Evolutionary conservation across 1,140 invertebrate species (phyloP), one percentile per base, ranked within the genome.

Genomic region (Colletes gigas): DNA sequence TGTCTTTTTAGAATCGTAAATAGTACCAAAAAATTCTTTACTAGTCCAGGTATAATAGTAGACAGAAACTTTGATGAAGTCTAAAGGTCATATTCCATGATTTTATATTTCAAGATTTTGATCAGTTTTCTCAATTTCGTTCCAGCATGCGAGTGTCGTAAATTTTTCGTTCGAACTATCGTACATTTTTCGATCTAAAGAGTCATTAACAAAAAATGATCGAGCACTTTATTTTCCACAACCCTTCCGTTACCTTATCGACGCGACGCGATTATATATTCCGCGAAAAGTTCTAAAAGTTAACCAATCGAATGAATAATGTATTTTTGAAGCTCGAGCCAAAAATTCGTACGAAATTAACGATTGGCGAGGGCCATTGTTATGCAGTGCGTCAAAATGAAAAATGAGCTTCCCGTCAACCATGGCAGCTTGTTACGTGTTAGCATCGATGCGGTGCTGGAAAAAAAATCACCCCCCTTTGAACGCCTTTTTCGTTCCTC

Each of bases 241-340:
- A 4, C 41, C 12, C n/a, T n/a, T 52, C 0, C 41, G n/a, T 10
- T 19, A n/a, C 17, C 44, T 41, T 54, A n/a, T 65, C 8, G 39
- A 12, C 17, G 6, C 8, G 39, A 3, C n/a, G 0, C 3, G 50
- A 15, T 66, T 62, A 52, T 78, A 78, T 62, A 78, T 62, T 70
- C 17, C 30, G 12, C 21, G 21, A 39, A 19, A 69, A 77, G 75
- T 77, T 77, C 19, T 70, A 62, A 62, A 78, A 78, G 66, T 78
- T 78, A 78, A 70, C 30, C 19, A 52, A 44, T 14, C 21, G 67
- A 62, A 78, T 78, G 75, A 78, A 78, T 62, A 78, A 78, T 70
- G 67, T 52, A 70, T 78, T 54, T 70, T 54, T 62, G 21, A n/a
- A 47, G 12, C 17, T 39, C 21, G 21, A 12, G 21, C 14, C 57